Evolutionary conservation across 2,888 invertebrate species (phyloP), one percentile per base, ranked within the genome.

Genomic region (Amiota communis): DNA sequence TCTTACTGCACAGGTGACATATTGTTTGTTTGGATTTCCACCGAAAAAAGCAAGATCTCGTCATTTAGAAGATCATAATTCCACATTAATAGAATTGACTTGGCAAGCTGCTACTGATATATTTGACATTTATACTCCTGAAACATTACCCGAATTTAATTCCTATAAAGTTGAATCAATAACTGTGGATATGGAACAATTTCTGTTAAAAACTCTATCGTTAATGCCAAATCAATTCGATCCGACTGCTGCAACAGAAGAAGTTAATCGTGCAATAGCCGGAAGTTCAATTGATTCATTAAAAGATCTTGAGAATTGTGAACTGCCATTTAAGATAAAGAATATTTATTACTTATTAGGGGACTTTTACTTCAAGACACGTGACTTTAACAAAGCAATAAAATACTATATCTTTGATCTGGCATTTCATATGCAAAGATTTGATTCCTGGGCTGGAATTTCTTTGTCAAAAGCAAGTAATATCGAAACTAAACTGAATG

Each of bases 371-470:
- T 97, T 98, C 86, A 98, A 98, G 89, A 95, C 93, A 86, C 93
- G 94, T 80, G 96, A 97, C 79, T 93, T 92, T 79, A 90, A 90
- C 47, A 92, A 93, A 86, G 95, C 97, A 12, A 92, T 95, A 2
- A 94, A 94, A 84, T 97, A 94, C 88, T 98, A 97, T 87, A 92
- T 94, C 72, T 90, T 94, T 81, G 98, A 98, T 90, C 91, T 98
- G 36, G 94, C 95, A 77, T 91, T 96, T 48, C 95, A 95, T 89
- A 95, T 94, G 1, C 91, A 92, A 71, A 92, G 98, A 70, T 92
- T 97, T 74, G 97, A 97, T 90, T 96, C 98, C 0, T 98, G 98
- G 98, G 97, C 97, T 1, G 95, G 96, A 71, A 92, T 98, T 87
- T 96, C 97, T 0, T 91, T 98, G 76, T 93, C 95, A 0, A 94